These are phyloP conservation scores for Phania funesta DNA, from an alignment of 2,888 invertebrate genomes.

Conservation along the genomic window DNA sequence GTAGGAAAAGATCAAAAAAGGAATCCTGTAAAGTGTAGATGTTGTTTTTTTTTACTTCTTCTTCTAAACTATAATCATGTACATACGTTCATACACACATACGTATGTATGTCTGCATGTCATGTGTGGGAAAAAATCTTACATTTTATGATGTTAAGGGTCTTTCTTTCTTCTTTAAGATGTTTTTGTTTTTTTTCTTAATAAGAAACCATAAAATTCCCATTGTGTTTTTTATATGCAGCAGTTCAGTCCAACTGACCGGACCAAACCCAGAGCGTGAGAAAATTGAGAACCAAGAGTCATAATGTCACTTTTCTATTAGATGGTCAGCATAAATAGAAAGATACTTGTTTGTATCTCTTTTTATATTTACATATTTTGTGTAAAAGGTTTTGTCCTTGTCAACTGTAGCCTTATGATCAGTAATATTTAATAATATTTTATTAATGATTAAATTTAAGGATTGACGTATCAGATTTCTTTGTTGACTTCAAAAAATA, in stretches of 20 bases:
- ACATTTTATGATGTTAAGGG: slow-evolving; percentile 3
- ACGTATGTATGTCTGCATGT: background rate
- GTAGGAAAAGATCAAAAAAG: background rate
- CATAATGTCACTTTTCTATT: slow-evolving; percentile 48
- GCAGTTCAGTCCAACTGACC: background rate
- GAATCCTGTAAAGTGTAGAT: slow-evolving; percentile 56
- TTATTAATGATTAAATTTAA: no score
- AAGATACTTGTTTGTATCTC: slow-evolving; percentile 13
- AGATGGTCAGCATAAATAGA: slow-evolving; percentile 55
- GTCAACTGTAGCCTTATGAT: no score
- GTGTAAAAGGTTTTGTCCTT: slow-evolving; percentile 14
- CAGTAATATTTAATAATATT: no score
- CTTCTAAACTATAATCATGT: background rate
- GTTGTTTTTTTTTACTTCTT: background rate
- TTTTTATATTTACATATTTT: background rate
- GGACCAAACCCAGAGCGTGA: slow-evolving; percentile 48
- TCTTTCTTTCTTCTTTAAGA: slow-evolving; percentile 37
- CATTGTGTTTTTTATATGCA: background rate
- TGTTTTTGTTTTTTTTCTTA: background rate
- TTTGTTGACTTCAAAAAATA: no score
- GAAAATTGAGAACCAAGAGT: slow-evolving; percentile 48
- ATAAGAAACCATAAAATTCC: slow-evolving; percentile 51
- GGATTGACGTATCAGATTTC: no score
- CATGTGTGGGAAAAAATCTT: background rate
- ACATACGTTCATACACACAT: background rate